Evolutionary conservation across 2,797 vertebrate genomes (phyloP).

Genomic region (Molothrus ater): DNA sequence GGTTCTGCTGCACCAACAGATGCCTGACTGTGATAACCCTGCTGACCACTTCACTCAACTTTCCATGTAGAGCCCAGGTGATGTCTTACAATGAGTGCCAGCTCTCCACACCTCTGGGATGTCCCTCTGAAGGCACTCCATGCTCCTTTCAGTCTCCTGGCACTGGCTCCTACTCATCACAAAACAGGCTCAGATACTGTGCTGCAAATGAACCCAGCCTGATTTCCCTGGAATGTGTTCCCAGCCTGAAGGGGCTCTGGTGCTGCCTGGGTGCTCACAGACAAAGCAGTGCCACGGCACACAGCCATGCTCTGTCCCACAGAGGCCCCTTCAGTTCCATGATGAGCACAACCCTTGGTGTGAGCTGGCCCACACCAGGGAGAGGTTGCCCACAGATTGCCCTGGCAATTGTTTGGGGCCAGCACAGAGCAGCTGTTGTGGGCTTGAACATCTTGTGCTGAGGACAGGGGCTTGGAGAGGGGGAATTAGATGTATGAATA

Average conservation of each 20-base stretch:
- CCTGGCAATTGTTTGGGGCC: background rate
- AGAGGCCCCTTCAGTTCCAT: background rate
- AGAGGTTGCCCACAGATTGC: background rate
- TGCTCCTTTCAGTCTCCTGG: background rate
- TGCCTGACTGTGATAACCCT: background rate
- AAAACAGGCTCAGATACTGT: background rate
- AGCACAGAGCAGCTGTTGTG: background rate
- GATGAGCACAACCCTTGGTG: background rate
- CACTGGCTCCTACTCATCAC: background rate
- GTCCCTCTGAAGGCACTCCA: accelerated
- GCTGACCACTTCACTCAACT: background rate
- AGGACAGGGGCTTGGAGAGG: background rate
- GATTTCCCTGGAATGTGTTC: background rate
- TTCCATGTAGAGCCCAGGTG: background rate
- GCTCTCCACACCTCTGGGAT: background rate
- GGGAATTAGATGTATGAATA: background rate
- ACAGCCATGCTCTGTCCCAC: background rate
- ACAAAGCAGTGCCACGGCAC: background rate
- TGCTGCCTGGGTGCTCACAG: background rate
- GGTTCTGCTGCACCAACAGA: background rate
- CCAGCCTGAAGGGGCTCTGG: background rate
- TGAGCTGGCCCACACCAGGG: background rate
- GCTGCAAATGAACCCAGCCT: background rate
- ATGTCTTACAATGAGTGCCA: background rate
- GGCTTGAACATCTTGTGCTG: background rate